Conservation (phyloP, 2,888 invertebrate species). For the Pseudoips prasinana region DNA sequence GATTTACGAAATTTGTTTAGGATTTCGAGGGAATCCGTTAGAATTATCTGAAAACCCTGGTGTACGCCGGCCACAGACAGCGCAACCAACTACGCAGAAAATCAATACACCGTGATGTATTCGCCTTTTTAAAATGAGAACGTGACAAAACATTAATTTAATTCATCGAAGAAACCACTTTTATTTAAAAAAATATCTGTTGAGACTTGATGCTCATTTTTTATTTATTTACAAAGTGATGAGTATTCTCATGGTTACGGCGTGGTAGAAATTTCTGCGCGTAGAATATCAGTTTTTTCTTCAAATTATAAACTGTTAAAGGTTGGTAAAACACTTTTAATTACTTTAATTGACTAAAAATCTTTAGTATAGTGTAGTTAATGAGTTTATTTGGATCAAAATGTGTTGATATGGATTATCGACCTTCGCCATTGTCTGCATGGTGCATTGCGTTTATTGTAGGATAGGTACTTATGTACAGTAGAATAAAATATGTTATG, state of each 20-base stretch:
- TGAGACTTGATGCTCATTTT: conserved; percentile 80
- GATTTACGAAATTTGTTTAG: no score
- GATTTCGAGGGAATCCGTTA: no score
- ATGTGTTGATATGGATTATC: conserved; percentile 58
- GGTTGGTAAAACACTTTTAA: conserved; percentile 61
- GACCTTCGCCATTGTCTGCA: conserved; percentile 82
- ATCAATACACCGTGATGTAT: conserved; percentile 78
- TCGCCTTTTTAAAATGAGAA: conserved; percentile 81
- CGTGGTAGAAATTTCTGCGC: conserved; percentile 79
- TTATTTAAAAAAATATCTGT: conserved; percentile 73
- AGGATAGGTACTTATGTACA: conserved; percentile 42
- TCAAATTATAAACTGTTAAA: conserved; percentile 68
- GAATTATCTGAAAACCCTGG: background rate
- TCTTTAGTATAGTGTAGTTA: conserved; percentile 10
- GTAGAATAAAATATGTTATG: conserved; percentile 27
- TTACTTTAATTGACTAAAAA: conserved; percentile 14
- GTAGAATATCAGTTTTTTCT: conserved; percentile 68
- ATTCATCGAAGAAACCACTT: conserved; percentile 73
- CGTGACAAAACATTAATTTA: conserved; percentile 76
- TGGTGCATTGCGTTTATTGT: conserved; percentile 79
- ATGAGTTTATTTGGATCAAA: conserved; percentile 30
- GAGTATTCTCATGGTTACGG: conserved; percentile 79
- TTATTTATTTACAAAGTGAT: conserved; percentile 82
- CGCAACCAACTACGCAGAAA: conserved; percentile 55
- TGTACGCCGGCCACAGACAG: conserved; percentile 28